Conservation (phyloP, 92 coral and sea anemone species). For the Actinostola sp. region DNA sequence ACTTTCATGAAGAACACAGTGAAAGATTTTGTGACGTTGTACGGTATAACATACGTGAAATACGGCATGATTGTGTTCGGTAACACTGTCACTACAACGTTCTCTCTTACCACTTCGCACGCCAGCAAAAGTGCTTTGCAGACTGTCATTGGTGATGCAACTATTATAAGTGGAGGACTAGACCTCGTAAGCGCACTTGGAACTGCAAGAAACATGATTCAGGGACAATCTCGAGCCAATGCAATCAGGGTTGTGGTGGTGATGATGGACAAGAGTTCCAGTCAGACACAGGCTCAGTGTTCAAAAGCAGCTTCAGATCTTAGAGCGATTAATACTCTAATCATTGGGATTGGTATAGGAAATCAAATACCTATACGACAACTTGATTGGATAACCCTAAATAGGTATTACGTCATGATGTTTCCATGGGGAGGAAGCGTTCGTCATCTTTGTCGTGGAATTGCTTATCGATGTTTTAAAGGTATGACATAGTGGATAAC, state of each 20-base stretch:
- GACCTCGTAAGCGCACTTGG: constrained; percentile 4
- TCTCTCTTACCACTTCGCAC: background rate
- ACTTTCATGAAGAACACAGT: constrained; percentile 25
- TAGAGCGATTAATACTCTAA: constrained; percentile 10
- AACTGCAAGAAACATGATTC: constrained; percentile 6
- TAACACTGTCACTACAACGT: background rate
- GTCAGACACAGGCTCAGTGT: constrained; percentile 4
- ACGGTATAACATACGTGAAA: constrained; percentile 15
- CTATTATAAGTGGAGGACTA: constrained; percentile 3
- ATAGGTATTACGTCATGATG: constrained; percentile 44
- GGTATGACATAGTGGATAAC: constrained; percentile 15
- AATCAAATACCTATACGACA: background rate
- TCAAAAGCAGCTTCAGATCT: constrained; percentile 9
- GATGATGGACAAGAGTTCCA: constrained; percentile 28
- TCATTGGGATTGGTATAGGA: constrained; percentile 37
- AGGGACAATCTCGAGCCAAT: constrained; percentile 1
- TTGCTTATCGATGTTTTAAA: constrained; percentile 23
- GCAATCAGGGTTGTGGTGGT: constrained; percentile 22
- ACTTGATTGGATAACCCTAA: constrained; percentile 42
- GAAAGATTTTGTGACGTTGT: constrained; percentile 21
- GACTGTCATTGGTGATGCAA: constrained; percentile 1
- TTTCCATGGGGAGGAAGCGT: constrained; percentile 11
- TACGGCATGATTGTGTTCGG: constrained; percentile 34
- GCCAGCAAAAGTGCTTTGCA: constrained; percentile 10
- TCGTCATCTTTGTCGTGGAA: constrained; percentile 29